A percentile compares a stretch with the other conserved stretches of the same genome.
Evolutionary conservation across 2,888 invertebrate genomes (phyloP).

Genomic region (Biston betularia): DNA sequence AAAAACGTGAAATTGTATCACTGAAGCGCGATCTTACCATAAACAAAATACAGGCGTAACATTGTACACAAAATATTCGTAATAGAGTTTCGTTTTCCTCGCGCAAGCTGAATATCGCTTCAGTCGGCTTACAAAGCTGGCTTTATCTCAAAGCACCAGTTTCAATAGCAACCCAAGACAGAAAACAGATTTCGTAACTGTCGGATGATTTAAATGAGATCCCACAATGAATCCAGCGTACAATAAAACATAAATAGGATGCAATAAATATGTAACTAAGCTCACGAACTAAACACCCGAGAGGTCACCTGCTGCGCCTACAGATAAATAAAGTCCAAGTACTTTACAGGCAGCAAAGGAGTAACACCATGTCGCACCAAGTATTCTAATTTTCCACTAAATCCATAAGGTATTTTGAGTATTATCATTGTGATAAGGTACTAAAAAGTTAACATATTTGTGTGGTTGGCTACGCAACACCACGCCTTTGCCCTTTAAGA

Average conservation of each 20-base stretch:
- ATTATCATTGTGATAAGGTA: constrained; percentile 19
- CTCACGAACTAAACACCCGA: constrained; percentile 75
- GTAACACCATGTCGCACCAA: constrained; percentile 22
- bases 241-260: constrained; percentile 50
- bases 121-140: neutral
- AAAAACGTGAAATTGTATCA: neutral
- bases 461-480: constrained; percentile 56
- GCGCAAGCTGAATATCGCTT: neutral
- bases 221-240: constrained; percentile 44
- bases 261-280: constrained; percentile 73
- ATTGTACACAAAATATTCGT: neutral
- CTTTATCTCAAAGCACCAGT: constrained; percentile 27
- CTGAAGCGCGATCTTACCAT: neutral
- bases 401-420: neutral
- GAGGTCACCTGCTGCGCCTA: constrained; percentile 81
- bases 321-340: constrained; percentile 69
- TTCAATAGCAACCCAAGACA: constrained; percentile 30
- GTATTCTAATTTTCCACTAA: neutral
- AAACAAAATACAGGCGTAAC: neutral
- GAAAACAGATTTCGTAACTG: constrained; percentile 44
- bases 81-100: constrained; percentile 2
- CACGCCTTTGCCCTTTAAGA: constrained; percentile 81
- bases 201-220: constrained; percentile 55
- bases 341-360: constrained; percentile 42
- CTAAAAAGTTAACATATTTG: constrained; percentile 38